phyloP scores from a whole-genome alignment of 2,797 vertebrate genomes.

The Oryzias sinensis region DNA sequence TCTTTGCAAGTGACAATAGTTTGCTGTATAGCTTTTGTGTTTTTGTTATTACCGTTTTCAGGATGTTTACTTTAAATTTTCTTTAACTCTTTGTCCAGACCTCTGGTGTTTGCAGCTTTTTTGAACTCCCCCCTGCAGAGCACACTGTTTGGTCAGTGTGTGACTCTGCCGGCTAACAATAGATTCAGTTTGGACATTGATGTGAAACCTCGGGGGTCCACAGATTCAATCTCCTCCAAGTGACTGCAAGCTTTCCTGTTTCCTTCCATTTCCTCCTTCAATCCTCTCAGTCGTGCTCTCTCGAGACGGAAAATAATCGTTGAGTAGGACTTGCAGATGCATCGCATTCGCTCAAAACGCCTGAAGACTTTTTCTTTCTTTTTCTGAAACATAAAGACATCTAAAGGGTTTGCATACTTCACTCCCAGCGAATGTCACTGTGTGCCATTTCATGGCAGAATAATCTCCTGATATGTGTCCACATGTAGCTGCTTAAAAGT shows the following conservation, averaged over 20 bases:
- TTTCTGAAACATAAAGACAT: conserved; percentile 33
- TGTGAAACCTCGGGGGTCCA: conserved; percentile 24
- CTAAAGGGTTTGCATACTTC: conserved; percentile 19
- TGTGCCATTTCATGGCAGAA: conserved; percentile 15
- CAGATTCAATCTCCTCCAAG: conserved; percentile 32
- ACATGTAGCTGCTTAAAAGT: not conserved
- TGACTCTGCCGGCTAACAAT: conserved; percentile 15
- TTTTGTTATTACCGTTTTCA: conserved; percentile 5
- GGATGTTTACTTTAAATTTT: conserved; percentile 16
- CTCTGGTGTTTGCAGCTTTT: conserved; percentile 12
- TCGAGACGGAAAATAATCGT: conserved; percentile 39
- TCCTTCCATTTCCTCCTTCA: conserved; percentile 18
- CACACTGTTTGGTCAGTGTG: not conserved
- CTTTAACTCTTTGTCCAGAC: conserved; percentile 5
- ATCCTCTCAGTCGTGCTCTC: conserved; percentile 2
- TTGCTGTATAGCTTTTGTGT: too few species aligned
- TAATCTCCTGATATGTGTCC: conserved; percentile 7
- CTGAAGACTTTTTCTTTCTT: conserved; percentile 13
- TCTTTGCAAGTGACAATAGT: too few species aligned
- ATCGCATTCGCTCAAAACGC: conserved; percentile 11
- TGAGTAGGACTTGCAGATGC: conserved; percentile 13
- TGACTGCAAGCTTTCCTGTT: conserved; percentile 46
- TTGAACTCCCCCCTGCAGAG: accelerated
- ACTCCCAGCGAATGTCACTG: not conserved
- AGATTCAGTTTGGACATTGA: conserved; percentile 1